Base-by-base conservation (phyloP, 1,140 invertebrate genomes). In the Pissodes strobi region DNA sequence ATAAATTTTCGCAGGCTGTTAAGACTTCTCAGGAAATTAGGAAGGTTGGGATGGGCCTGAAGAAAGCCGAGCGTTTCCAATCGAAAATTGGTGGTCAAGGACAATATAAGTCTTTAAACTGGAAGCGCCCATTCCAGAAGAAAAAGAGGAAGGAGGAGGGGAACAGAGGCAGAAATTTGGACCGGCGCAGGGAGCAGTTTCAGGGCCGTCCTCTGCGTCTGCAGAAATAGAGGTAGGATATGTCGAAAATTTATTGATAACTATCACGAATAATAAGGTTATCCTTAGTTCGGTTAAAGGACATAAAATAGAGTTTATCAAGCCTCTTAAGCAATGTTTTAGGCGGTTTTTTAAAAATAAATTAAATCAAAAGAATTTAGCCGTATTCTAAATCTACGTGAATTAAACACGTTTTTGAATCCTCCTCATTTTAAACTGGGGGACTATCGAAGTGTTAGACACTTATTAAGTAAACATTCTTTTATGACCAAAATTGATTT, bases 401-500 rank as follows among this genome's bases (percentile, higher is more conserved):
- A 5, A 9, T 49, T 74, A 23, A 75, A 74, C 62, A 61, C 67
- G 30, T 73, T 68, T 55, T 58, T 74, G n/a, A 37, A 59, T 45
- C n/a, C 65, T 9, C n/a, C 18, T 8, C 71, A 75, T 59, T 74
- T 75, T 52, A 61, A 61, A 52, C 5, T 61, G 19, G 58, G 55
- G 34, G 45, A 61, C 55, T 22, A 34, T 22, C 30, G 45, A 27
- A 52, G 18, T 15, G 58, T 52, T 22, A 5, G 27, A 8, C 55
- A 61, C 27, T 13, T 70, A 58, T 62, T 75, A 10, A 58, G 45
- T n/a, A 25, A 13, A 19, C 49, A 68, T 43, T 64, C 27, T 19
- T 73, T 34, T 41, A 67, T 74, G 62, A 62, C 46, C 9, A 58
- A 67, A n/a, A 49, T 74, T 13, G 72, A 75, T 48, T 48, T 72